Evolutionary conservation across 2,797 vertebrate genomes (phyloP).

Genomic region (Podarcis siculus): DNA sequence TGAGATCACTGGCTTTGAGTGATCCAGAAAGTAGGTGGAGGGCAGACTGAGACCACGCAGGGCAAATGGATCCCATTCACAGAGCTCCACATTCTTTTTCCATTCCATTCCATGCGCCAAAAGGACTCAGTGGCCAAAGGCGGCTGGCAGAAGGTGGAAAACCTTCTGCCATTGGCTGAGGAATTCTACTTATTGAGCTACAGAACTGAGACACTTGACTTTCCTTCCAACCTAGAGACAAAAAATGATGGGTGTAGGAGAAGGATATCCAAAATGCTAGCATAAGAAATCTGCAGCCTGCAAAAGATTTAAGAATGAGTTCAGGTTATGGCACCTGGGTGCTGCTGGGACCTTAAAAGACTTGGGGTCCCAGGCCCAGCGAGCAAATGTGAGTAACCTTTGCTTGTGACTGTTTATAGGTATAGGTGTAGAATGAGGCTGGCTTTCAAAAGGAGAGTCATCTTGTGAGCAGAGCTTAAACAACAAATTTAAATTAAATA

Average conservation of each 20-base stretch:
- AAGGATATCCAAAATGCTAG: not conserved
- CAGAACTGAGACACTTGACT: not conserved
- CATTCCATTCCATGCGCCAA: not conserved
- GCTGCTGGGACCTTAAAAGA: no score
- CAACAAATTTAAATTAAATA: not conserved
- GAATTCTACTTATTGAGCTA: not conserved
- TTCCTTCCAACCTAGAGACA: not conserved
- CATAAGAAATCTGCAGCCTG: not conserved
- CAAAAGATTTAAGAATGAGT: not conserved
- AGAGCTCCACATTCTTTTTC: not conserved
- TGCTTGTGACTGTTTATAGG: no score
- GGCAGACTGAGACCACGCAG: not conserved
- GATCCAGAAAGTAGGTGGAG: fast-evolving
- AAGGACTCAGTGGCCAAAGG: not conserved
- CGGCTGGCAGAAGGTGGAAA: fast-evolving
- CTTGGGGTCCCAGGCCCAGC: no score
- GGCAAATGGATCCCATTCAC: not conserved
- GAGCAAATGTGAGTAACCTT: no score
- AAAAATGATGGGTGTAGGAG: not conserved
- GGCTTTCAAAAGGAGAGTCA: no score
- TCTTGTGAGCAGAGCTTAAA: no score
- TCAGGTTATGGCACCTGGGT: no score
- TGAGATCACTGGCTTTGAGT: no score
- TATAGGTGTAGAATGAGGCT: no score
- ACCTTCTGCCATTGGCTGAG: not conserved